Base-by-base conservation (phyloP, 2,797 vertebrate genomes). In the Botia kubotai region DNA sequence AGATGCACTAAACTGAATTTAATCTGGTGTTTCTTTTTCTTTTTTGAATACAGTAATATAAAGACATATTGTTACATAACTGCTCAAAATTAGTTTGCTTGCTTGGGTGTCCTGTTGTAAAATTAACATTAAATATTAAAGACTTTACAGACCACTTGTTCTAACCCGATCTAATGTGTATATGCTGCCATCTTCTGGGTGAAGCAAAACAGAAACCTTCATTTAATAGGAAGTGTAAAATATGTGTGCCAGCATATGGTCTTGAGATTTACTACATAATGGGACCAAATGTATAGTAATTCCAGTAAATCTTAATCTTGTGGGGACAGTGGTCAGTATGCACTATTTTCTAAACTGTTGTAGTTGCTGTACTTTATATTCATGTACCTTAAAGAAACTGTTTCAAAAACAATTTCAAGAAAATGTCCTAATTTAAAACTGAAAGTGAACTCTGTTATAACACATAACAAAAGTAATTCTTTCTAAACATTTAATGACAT, bases 131-230 rank as follows among this genome's bases (percentile, higher is more conserved):
- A 14, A 26, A 16, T 12, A 6, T 23, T 57, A 12, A 19, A n/a
- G 23, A 19, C 23, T 11, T 76, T 62, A 43, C 12, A 23, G 3
- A 43, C 14, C 1, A 2, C 17, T 19, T 33, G 43, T 8, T 7
- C 83, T 85, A 87, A 72, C 26, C 58, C 17, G 43, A 13, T 50
- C 17, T 2, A 36, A 7, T 29, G 29, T 1, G 71, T 36, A 48
- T 71, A 90, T 85, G 82, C 88, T 90, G 91, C 88, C 90, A 88
- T 82, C 91, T 87, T 76, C 86, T 86, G 92, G 88, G 70, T 12
- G 46, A n/a, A 43, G 7, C 1, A 21, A 10, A 33, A 19, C 14
- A 39, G 29, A 36, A 23, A 63, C n/a, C 21, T 62, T 7, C 21
- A 62, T 23, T 12, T 46, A 73, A 33, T 10, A n/a, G 19, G 10